Percentiles rank a stretch among this genome's conserved stretches.
These are phyloP conservation scores for Dolichallabes microphthalmus DNA, from an alignment of 2,113 vertebrate species.

Conservation along the genomic window DNA sequence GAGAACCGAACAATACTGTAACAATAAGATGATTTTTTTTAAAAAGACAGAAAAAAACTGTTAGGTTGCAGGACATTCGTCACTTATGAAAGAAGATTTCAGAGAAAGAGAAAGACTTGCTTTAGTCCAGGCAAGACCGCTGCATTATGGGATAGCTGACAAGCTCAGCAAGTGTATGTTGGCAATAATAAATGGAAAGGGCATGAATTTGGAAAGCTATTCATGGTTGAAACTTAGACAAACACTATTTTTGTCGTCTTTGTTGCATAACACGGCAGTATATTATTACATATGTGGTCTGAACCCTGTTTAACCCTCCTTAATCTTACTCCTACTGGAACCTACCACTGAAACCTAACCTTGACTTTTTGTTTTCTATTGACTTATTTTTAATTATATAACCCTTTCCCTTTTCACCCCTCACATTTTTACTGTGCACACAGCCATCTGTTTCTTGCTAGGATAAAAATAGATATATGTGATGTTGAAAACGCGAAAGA, in stretches of 20 bases:
- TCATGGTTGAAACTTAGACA: neutral
- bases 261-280: constrained; percentile 10
- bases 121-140: neutral
- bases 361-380: neutral
- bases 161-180: neutral
- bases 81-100: no score
- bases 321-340: neutral
- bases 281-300: neutral
- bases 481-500: neutral
- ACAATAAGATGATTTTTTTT: no score
- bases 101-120: no score
- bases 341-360: neutral
- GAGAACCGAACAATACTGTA: no score
- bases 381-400: neutral
- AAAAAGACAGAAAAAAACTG: no score
- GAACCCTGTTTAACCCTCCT: neutral
- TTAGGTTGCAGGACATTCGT: no score
- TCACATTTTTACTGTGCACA: neutral
- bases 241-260: neutral
- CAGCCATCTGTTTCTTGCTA: neutral
- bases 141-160: neutral
- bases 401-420: neutral
- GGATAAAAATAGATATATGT: neutral
- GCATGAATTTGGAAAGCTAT: neutral
- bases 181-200: neutral